phyloP scores from a whole-genome alignment of 2,888 invertebrate genomes.

The Heliconius aoede region DNA sequence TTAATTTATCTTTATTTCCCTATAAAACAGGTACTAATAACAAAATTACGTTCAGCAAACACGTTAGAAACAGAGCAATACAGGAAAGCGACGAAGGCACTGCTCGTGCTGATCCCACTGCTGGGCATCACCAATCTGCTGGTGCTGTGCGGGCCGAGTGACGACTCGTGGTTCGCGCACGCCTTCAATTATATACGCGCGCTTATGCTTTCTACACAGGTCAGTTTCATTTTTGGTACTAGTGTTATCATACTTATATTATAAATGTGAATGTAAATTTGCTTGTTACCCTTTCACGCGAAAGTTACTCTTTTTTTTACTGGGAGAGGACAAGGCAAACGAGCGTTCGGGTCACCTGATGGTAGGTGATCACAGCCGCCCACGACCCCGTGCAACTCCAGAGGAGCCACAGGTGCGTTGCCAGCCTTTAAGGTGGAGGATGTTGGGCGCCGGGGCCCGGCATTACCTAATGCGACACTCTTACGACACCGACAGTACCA shows the following conservation, averaged over 20 bases:
- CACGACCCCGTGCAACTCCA: too few species aligned
- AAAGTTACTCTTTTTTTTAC: too few species aligned
- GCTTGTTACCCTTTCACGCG: too few species aligned
- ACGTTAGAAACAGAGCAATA: conserved; percentile 95
- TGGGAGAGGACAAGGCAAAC: too few species aligned
- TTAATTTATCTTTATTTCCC: not conserved
- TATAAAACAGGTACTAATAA: conserved; percentile 92
- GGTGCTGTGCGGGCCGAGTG: conserved; percentile 91
- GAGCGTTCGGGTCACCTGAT: too few species aligned
- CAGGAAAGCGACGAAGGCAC: conserved; percentile 94
- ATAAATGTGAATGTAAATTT: too few species aligned
- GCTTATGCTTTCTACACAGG: conserved; percentile 94
- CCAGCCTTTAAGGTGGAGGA: too few species aligned
- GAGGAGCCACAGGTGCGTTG: too few species aligned
- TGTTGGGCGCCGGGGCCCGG: too few species aligned
- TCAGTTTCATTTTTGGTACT: conserved; percentile 60
- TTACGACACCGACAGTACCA: too few species aligned
- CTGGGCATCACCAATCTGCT: conserved; percentile 95
- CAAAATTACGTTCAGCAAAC: conserved; percentile 95
- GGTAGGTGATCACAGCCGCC: too few species aligned
- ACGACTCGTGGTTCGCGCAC: conserved; percentile 88
- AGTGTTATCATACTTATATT: not conserved
- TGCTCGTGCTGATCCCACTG: conserved; percentile 95
- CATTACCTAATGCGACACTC: too few species aligned
- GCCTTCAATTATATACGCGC: conserved; percentile 92